phyloP scores from a whole-genome alignment of 2,888 invertebrate genomes.

The Diplazon laetatorius region DNA sequence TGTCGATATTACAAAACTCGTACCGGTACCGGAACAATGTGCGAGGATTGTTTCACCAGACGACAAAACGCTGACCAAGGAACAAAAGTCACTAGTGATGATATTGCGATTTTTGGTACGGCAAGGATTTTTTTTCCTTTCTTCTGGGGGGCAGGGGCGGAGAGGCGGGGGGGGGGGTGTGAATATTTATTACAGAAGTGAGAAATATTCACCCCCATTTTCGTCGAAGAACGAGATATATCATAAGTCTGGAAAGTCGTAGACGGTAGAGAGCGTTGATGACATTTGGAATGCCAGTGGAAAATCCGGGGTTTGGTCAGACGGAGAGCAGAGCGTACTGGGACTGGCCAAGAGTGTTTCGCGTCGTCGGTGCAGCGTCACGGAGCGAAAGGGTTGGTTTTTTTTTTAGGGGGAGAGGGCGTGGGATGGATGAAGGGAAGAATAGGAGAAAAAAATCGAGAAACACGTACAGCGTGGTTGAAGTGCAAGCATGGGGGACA shows the following conservation, averaged over 20 bases:
- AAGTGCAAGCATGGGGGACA: slow-evolving; percentile 44
- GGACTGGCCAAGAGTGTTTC: slow-evolving; percentile 38
- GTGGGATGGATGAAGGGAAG: background rate
- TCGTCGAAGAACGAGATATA: slow-evolving; percentile 17
- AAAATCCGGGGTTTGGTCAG: slow-evolving; percentile 50
- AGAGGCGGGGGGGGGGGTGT: too few species aligned
- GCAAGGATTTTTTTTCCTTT: slow-evolving; percentile 3
- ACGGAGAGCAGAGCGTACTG: slow-evolving; percentile 44
- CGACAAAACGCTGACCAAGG: slow-evolving; percentile 51
- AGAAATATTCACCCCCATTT: too few species aligned
- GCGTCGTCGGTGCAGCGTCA: slow-evolving; percentile 27
- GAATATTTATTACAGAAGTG: slow-evolving; percentile 31
- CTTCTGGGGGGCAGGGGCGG: too few species aligned
- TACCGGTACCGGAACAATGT: background rate
- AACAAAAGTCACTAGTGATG: slow-evolving; percentile 37
- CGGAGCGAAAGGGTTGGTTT: background rate
- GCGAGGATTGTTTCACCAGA: background rate
- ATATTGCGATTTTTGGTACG: slow-evolving; percentile 54
- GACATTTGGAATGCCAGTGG: slow-evolving; percentile 27
- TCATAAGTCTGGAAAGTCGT: slow-evolving; percentile 20
- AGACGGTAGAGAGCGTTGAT: slow-evolving; percentile 5
- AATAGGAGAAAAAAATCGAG: slow-evolving; percentile 8
- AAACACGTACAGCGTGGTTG: slow-evolving; percentile 52
- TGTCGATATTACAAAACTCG: slow-evolving; percentile 51
- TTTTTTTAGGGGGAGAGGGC: background rate